These are phyloP conservation scores for Coilia nasus DNA, from an alignment of 2,797 vertebrate genomes.

Conservation along the genomic window DNA sequence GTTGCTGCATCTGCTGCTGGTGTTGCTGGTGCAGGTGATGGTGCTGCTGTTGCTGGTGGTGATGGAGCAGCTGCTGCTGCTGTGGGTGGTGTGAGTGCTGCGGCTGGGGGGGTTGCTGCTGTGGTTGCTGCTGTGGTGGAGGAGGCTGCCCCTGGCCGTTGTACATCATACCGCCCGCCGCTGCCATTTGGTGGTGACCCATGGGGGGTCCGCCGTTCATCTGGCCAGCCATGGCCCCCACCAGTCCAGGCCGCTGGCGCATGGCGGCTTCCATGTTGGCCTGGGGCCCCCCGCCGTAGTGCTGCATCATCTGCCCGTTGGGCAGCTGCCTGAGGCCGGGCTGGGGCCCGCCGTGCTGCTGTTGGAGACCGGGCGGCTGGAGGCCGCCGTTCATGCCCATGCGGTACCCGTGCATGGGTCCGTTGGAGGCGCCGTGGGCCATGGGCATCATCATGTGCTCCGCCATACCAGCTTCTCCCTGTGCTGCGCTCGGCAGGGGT, in stretches of 20 bases:
- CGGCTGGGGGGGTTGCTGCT: slow-evolving; percentile 64
- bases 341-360: slow-evolving; percentile 76
- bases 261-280: slow-evolving; percentile 80
- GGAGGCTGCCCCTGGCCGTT: slow-evolving; percentile 66
- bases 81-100: slow-evolving; percentile 56
- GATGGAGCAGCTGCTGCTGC: slow-evolving; percentile 50
- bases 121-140: slow-evolving; percentile 71
- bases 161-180: slow-evolving; percentile 82
- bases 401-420: slow-evolving; percentile 86
- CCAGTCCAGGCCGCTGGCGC: slow-evolving; percentile 80
- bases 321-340: slow-evolving; percentile 73
- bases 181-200: slow-evolving; percentile 82
- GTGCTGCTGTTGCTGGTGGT: slow-evolving; percentile 46
- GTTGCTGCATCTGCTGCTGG: slow-evolving; percentile 54
- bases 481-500: slow-evolving; percentile 27
- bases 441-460: slow-evolving; percentile 96
- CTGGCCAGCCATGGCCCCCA: slow-evolving; percentile 74
- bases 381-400: slow-evolving; percentile 85
- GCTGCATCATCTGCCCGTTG: slow-evolving; percentile 86
- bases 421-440: slow-evolving; percentile 80
- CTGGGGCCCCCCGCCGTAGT: slow-evolving; percentile 77
- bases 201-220: slow-evolving; percentile 77
- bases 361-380: slow-evolving; percentile 74
- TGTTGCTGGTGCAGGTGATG: slow-evolving; percentile 44
- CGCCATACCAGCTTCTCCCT: slow-evolving; percentile 80